Evolutionary conservation across 1,140 invertebrate species (phyloP).

Genomic region (fruit fly (Drosophila melanogaster)): DNA sequence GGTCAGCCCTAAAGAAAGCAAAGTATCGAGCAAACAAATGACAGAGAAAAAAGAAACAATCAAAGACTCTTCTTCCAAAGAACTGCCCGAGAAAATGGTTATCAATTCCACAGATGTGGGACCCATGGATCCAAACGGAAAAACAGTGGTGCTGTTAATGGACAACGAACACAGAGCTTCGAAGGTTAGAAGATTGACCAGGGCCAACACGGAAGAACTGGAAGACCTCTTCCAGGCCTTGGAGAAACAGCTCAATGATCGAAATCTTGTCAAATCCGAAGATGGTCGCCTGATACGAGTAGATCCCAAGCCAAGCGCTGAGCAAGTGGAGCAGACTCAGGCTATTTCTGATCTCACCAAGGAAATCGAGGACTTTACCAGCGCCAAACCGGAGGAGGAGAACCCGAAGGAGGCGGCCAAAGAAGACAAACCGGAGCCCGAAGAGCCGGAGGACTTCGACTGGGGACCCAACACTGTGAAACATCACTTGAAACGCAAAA

Average conservation of each 20-base stretch:
- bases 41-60: constrained; percentile 10
- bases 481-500: constrained; percentile 75
- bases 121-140: constrained; percentile 62
- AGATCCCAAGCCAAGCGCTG: constrained; percentile 39
- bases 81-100: constrained; percentile 22
- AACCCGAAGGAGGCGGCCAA: constrained; percentile 1
- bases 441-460: constrained; percentile 60
- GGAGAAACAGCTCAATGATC: constrained; percentile 72
- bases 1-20: neutral
- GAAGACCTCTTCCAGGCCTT: constrained; percentile 76
- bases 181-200: constrained; percentile 69
- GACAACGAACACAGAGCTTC: constrained; percentile 76
- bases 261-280: constrained; percentile 74
- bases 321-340: constrained; percentile 61
- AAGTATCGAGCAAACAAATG: constrained; percentile 15
- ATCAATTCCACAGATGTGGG: constrained; percentile 48
- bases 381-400: constrained; percentile 36
- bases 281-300: constrained; percentile 60
- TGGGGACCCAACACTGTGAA: constrained; percentile 79
- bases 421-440: constrained; percentile 1
- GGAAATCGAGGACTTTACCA: constrained; percentile 70
- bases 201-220: constrained; percentile 78
- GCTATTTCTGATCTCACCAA: constrained; percentile 73
- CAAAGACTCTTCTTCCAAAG: constrained; percentile 1
- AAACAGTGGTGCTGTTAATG: constrained; percentile 74